Evolutionary conservation across 2,888 invertebrate species (phyloP).

Genomic region (Epinotia brunnichana): DNA sequence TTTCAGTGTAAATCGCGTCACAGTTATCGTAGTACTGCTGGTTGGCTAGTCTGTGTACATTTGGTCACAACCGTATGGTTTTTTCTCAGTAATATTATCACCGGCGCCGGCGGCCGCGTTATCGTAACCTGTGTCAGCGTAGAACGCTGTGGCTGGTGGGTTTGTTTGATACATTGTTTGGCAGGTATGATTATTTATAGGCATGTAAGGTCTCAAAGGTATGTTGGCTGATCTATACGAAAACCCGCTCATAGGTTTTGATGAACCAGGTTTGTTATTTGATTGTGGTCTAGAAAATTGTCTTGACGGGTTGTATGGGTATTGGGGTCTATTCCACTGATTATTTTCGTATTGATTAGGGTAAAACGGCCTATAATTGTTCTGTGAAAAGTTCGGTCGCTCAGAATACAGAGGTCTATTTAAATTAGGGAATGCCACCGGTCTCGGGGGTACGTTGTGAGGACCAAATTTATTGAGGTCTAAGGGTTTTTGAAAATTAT

Average conservation of each 20-base stretch:
- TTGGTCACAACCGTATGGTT: background rate
- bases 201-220: background rate
- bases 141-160: background rate
- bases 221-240: conserved; percentile 5
- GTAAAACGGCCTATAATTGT: too few species aligned
- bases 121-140: background rate
- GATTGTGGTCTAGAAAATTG: background rate
- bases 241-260: conserved; percentile 1
- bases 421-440: too few species aligned
- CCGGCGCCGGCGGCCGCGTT: background rate
- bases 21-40: background rate
- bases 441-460: too few species aligned
- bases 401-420: too few species aligned
- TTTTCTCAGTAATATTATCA: background rate
- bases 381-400: too few species aligned
- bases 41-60: conserved; percentile 3
- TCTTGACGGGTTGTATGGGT: too few species aligned
- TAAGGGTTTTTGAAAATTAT: too few species aligned
- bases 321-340: too few species aligned
- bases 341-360: too few species aligned
- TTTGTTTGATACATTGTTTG: background rate
- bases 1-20: background rate
- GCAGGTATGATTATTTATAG: conserved; percentile 4
- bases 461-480: too few species aligned
- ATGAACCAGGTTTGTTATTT: background rate